Evolutionary conservation across 1,140 invertebrate genomes (phyloP).

Genomic region (Adelges cooleyi): DNA sequence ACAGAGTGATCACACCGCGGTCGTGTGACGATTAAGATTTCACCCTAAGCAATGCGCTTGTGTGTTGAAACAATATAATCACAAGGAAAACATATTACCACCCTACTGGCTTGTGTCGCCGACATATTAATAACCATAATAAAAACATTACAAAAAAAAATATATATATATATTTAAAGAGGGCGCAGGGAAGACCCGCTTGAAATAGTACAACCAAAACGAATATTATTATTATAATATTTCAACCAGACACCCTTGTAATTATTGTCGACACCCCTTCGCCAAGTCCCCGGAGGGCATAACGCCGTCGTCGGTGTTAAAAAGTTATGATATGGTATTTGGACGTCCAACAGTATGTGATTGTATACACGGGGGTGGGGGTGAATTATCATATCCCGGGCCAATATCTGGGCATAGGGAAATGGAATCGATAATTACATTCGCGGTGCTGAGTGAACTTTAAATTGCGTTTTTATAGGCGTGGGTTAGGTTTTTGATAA

Average conservation of each 20-base stretch:
- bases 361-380: background rate
- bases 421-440: conserved; percentile 13
- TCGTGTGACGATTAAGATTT: too few relatives aligned
- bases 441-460: too few relatives aligned
- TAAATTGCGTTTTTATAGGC: too few relatives aligned
- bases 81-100: conserved; percentile 10
- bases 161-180: too few relatives aligned
- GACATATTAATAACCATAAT: conserved; percentile 25
- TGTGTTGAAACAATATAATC: conserved; percentile 1
- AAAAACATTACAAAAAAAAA: conserved; percentile 13
- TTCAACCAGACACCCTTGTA: conserved; percentile 22
- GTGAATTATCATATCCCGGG: background rate
- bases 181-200: background rate
- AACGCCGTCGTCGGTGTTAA: background rate
- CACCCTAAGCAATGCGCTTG: background rate
- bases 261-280: conserved; percentile 21
- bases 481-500: too few relatives aligned
- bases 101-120: background rate
- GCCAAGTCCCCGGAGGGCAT: conserved; percentile 8
- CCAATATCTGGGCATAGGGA: background rate
- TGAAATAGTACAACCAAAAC: conserved; percentile 10
- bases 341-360: background rate
- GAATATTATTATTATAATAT: conserved; percentile 24
- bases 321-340: conserved; percentile 27
- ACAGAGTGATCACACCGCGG: too few relatives aligned